Conservation (phyloP, 2,888 invertebrate species). For the Seira sanloemensis region DNA sequence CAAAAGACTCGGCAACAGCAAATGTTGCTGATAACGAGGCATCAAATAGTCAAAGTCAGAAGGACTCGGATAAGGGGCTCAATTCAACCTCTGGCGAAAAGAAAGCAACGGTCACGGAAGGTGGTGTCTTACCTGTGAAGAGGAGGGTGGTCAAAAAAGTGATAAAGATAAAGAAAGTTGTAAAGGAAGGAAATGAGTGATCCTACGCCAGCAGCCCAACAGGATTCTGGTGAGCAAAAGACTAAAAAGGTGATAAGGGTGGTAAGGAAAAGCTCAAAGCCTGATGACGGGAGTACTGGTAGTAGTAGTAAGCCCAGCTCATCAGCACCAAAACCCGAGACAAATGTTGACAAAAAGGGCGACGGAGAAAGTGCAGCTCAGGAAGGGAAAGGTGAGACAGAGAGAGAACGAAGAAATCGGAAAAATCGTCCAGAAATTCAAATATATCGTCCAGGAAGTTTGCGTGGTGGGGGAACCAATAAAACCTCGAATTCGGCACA, state of each 20-base stretch:
- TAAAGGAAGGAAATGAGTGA: constrained; percentile 45
- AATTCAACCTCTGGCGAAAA: not conserved
- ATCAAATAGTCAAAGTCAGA: not conserved
- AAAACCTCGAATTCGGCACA: constrained; percentile 29
- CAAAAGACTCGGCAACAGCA: not conserved
- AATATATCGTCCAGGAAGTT: constrained; percentile 90
- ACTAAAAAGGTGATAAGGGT: constrained; percentile 34
- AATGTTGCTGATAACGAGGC: not conserved
- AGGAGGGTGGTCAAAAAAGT: constrained; percentile 36
- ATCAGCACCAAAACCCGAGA: constrained; percentile 3
- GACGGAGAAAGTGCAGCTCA: not conserved
- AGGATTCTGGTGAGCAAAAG: constrained; percentile 22
- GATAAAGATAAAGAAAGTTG: constrained; percentile 53
- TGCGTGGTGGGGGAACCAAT: constrained; percentile 42
- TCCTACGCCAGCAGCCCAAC: not conserved
- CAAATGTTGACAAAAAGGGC: not conserved
- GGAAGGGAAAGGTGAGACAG: constrained; percentile 17
- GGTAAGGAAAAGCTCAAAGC: constrained; percentile 30
- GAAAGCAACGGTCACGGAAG: not conserved
- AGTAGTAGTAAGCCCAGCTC: not conserved
- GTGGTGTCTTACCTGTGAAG: constrained; percentile 13
- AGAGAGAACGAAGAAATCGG: constrained; percentile 45
- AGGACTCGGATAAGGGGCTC: not conserved
- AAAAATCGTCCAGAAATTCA: constrained; percentile 86
- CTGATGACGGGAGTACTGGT: not conserved